These are phyloP conservation scores for Drosophila ambigua DNA, from an alignment of 1,140 invertebrate genomes.

Conservation along the genomic window DNA sequence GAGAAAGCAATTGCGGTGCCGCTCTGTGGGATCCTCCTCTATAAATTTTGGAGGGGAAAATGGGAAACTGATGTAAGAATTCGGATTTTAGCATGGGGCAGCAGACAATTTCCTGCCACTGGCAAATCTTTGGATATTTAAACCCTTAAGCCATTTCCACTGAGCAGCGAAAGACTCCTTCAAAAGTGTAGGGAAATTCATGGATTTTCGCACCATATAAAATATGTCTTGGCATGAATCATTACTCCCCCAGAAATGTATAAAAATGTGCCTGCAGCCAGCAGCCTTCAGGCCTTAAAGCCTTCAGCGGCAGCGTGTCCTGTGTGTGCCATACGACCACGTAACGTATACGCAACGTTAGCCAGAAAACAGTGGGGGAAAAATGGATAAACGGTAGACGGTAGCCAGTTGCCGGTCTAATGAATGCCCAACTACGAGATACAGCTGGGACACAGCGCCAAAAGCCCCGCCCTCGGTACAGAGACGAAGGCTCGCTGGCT, in stretches of 20 bases:
- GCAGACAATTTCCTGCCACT: too few species aligned
- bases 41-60: too few species aligned
- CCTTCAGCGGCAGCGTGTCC: not conserved
- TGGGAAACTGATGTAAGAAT: too few species aligned
- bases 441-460: slow-evolving; percentile 28
- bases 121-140: too few species aligned
- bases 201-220: too few species aligned
- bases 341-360: slow-evolving; percentile 52
- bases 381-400: slow-evolving; percentile 25
- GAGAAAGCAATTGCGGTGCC: slow-evolving; percentile 43
- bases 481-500: too few species aligned
- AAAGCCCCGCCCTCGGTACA: too few species aligned
- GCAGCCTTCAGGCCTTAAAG: slow-evolving; percentile 11
- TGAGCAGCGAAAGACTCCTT: too few species aligned
- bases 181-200: too few species aligned
- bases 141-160: too few species aligned
- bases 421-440: slow-evolving; percentile 40
- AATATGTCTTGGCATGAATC: not conserved
- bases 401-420: slow-evolving; percentile 11
- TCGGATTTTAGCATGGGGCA: too few species aligned
- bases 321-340: not conserved
- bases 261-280: not conserved
- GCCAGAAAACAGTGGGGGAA: slow-evolving; percentile 8
- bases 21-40: too few species aligned
- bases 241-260: slow-evolving; percentile 5